Evolutionary conservation across 2,797 vertebrate species (phyloP).

Genomic region (Acrossocheilus fasciatus): DNA sequence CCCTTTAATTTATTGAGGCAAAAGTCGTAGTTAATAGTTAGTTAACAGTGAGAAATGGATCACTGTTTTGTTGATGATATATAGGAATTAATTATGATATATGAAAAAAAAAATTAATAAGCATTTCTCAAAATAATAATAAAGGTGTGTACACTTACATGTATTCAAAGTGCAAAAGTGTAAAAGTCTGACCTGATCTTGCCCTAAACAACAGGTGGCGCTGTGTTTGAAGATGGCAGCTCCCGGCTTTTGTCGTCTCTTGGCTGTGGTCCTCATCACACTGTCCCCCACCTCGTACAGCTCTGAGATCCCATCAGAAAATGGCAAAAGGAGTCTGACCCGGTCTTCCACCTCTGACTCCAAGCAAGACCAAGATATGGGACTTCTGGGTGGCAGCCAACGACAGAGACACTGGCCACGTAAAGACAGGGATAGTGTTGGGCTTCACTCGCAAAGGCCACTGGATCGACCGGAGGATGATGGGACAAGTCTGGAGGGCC

Average conservation of each 20-base stretch:
- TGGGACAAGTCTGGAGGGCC: constrained; percentile 72
- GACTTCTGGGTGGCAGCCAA: constrained; percentile 49
- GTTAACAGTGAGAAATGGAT: no score
- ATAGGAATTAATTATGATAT: background rate
- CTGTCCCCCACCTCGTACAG: constrained; percentile 63
- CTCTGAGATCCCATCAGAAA: constrained; percentile 66
- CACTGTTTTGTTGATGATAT: background rate
- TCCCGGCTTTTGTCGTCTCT: constrained; percentile 67
- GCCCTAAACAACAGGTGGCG: constrained; percentile 69
- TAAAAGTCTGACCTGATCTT: constrained; percentile 22
- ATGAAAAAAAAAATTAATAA: background rate
- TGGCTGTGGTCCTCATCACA: constrained; percentile 66
- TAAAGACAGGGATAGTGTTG: constrained; percentile 67
- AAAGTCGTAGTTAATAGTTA: no score
- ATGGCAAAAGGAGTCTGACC: constrained; percentile 68
- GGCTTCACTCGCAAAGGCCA: constrained; percentile 68
- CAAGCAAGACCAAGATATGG: constrained; percentile 76
- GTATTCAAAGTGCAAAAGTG: background rate
- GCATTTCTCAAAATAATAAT: background rate
- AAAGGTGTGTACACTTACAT: background rate
- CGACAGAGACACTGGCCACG: constrained; percentile 74
- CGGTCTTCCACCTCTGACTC: constrained; percentile 68
- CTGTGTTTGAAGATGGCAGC: constrained; percentile 69
- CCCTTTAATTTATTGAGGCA: no score
- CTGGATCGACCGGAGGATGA: constrained; percentile 71